Conservation (phyloP, 2,797 vertebrate genomes). For the Enteromius unitaeniatus region DNA sequence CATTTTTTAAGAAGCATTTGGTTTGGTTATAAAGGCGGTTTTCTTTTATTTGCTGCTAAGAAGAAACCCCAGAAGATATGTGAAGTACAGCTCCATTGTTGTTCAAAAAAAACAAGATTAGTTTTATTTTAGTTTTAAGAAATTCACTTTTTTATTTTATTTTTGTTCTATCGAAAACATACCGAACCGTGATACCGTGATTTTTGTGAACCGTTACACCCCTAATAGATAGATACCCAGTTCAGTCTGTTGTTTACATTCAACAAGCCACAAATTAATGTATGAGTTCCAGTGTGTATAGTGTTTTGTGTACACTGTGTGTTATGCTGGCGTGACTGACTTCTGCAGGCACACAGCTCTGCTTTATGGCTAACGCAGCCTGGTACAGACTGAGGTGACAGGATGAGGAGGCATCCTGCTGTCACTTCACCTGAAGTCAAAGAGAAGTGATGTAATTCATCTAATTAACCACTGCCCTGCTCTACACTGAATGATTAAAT, state of each 20-base stretch:
- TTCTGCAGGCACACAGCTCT: not conserved
- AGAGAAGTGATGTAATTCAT: constrained; percentile 25
- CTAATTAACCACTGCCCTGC: constrained; percentile 43
- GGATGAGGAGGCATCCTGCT: constrained; percentile 31
- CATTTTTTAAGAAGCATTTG: too few species aligned
- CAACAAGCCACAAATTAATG: constrained; percentile 11
- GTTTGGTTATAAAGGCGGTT: too few species aligned
- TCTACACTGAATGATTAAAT: not conserved
- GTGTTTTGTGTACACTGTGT: constrained; percentile 25
- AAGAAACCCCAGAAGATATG: too few species aligned
- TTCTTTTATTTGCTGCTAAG: too few species aligned
- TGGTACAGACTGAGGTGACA: constrained; percentile 28
- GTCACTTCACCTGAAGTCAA: constrained; percentile 41
- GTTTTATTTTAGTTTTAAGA: too few species aligned
- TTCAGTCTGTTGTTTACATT: constrained; percentile 26
- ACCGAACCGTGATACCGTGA: too few species aligned
- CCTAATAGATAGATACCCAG: not conserved
- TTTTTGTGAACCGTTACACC: too few species aligned
- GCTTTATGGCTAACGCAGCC: not conserved
- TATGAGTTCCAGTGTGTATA: not conserved
- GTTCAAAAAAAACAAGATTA: too few species aligned
- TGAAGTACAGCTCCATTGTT: too few species aligned
- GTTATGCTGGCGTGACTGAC: constrained; percentile 13
- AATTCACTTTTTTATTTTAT: too few species aligned
- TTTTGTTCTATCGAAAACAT: too few species aligned